Conservation (phyloP, 2,113 vertebrate species). For the Trematocara macrostoma region DNA sequence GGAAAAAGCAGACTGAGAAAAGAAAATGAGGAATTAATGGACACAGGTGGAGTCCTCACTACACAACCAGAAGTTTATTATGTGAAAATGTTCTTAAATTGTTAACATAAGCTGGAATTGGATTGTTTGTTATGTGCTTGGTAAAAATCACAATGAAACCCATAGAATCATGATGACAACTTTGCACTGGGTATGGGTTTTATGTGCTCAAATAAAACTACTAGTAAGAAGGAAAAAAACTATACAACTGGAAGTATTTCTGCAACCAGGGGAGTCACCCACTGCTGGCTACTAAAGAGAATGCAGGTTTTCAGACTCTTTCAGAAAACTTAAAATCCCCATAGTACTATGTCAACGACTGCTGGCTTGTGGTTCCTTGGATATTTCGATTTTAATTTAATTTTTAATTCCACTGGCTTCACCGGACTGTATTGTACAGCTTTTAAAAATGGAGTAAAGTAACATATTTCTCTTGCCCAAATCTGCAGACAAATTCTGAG, state of each 20-base stretch:
- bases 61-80: neutral
- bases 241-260: neutral
- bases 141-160: neutral
- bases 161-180: neutral
- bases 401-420: neutral
- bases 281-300: neutral
- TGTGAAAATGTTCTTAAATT: neutral
- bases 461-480: neutral
- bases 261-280: neutral
- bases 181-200: neutral
- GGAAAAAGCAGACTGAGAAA: neutral
- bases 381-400: neutral
- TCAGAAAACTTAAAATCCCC: neutral
- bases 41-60: neutral
- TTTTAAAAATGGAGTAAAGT: neutral
- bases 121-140: neutral
- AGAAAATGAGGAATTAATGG: neutral
- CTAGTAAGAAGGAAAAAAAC: neutral
- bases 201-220: neutral
- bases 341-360: neutral
- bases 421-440: neutral
- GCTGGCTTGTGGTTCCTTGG: neutral
- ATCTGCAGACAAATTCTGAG: neutral
- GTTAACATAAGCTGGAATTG: neutral
- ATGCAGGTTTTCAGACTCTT: neutral